Evolutionary conservation across 1,140 invertebrate genomes (phyloP).

Genomic region (Acyrthosiphon pisum): DNA sequence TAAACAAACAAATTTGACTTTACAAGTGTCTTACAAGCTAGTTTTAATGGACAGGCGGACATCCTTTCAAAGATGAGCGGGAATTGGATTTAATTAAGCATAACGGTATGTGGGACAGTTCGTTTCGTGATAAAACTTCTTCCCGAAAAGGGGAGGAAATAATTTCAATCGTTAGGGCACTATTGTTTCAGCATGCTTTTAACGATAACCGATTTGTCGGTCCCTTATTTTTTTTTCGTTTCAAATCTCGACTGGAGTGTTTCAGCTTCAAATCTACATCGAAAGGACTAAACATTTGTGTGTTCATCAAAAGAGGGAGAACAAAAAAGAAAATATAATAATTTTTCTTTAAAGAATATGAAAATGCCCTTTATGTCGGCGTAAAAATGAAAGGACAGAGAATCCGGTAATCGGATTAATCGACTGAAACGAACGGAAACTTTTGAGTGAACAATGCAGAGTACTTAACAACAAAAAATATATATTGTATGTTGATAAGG

Average conservation of each 20-base stretch:
- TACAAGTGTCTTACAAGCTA: neutral
- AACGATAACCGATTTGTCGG: conserved; percentile 35
- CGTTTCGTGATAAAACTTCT: conserved; percentile 30
- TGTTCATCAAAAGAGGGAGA: neutral
- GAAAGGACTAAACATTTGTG: neutral
- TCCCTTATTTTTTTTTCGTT: neutral
- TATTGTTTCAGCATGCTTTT: conserved; percentile 32
- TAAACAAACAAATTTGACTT: conserved; percentile 18
- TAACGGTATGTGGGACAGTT: conserved; percentile 10
- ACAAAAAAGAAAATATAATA: neutral
- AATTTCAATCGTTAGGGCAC: conserved; percentile 27
- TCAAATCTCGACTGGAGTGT: neutral
- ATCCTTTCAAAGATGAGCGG: neutral
- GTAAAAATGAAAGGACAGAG: conserved; percentile 34
- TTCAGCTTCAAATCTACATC: neutral
- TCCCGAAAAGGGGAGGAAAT: conserved; percentile 18
- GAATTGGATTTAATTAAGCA: conserved; percentile 46
- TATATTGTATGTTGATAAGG: neutral
- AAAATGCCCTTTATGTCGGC: neutral
- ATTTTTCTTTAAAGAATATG: conserved; percentile 14
- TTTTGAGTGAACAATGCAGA: conserved; percentile 33
- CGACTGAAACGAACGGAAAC: conserved; percentile 50
- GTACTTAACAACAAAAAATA: conserved; percentile 34
- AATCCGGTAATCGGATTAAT: conserved; percentile 49
- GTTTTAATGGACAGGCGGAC: neutral